Evolutionary conservation across 1,140 invertebrate genomes (phyloP), one percentile per base, ranked within the genome.

Genomic region (Leptinotarsa defecta): DNA sequence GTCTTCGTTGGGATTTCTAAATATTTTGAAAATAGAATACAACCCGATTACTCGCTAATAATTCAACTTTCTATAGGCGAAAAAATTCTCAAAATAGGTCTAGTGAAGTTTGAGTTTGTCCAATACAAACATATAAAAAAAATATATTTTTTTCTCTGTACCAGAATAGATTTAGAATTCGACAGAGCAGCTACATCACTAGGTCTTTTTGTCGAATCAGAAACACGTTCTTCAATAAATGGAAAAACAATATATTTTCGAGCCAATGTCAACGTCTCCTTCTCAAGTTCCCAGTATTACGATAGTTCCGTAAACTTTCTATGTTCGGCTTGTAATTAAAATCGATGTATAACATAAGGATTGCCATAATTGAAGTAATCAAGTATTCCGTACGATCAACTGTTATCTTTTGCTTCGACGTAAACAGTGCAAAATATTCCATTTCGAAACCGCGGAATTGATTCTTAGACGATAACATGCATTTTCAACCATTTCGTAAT

Each of bases 401-500:
- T 57, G 52, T n/a, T 57, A 57, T 57, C 52, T 57, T 24, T 19
- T 65, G 64, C 64, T 19, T 65, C 64, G 27, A 20, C 64, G 27
- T 24, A 65, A 65, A 34, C 20, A 65, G 64, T 65, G 64, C 64
- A 65, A 34, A 34, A 65, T 65, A 65, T 34, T 65, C 13, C 64
- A 20, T 65, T 17, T 19, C 64, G 27, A 13, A 19, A 57, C 17
- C 1, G 52, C 52, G 52, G 34, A 57, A 57, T 57, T 19, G 52
- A 57, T 57, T 13, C 15, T n/a, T 57, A 15, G 15, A 8, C 52
- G 52, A 57, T 57, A 17, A 19, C n/a, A 17, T 4, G 52, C 15
- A 15, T 17, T 57, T 57, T 57, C 13, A 15, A 8, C 4, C 4
- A 57, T 57, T 57, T 57, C 15, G 52, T 13, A 57, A 57, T 19